Conservation (phyloP, 2,113 vertebrate species). For the Physeter macrocephalus region DNA sequence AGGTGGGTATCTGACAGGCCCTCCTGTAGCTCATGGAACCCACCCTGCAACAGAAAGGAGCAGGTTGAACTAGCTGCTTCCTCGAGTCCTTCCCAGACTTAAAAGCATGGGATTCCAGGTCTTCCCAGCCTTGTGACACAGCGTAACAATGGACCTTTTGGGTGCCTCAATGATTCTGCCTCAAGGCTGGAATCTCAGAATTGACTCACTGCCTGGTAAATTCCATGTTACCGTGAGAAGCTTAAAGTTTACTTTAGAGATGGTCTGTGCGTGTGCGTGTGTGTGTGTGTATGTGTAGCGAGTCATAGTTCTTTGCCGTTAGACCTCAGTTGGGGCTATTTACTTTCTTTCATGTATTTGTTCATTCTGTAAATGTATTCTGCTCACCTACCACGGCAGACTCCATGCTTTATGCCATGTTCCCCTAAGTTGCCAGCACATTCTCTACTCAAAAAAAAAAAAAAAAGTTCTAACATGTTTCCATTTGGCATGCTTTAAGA, state of each 20-base stretch:
- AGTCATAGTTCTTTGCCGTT: background rate
- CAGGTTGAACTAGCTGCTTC: background rate
- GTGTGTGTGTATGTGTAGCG: too few relatives aligned
- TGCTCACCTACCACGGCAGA: background rate
- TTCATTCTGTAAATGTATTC: conserved; percentile 13
- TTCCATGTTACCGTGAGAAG: background rate
- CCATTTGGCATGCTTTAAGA: background rate
- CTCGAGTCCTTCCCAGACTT: background rate
- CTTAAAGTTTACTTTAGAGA: background rate
- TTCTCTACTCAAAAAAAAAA: background rate
- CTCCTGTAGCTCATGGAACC: background rate
- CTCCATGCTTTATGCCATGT: background rate
- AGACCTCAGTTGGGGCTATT: background rate
- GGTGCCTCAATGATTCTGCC: background rate
- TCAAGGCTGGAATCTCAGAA: background rate
- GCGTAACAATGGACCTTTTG: background rate
- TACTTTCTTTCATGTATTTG: background rate
- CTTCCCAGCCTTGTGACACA: background rate
- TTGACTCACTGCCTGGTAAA: background rate
- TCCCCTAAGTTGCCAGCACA: background rate
- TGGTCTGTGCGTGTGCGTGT: background rate
- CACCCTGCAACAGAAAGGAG: background rate
- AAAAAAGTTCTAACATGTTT: background rate
- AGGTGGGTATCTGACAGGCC: background rate
- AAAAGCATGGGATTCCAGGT: background rate